phyloP scores from a whole-genome alignment of 2,888 invertebrate genomes.

The Deilephila elpenor region DNA sequence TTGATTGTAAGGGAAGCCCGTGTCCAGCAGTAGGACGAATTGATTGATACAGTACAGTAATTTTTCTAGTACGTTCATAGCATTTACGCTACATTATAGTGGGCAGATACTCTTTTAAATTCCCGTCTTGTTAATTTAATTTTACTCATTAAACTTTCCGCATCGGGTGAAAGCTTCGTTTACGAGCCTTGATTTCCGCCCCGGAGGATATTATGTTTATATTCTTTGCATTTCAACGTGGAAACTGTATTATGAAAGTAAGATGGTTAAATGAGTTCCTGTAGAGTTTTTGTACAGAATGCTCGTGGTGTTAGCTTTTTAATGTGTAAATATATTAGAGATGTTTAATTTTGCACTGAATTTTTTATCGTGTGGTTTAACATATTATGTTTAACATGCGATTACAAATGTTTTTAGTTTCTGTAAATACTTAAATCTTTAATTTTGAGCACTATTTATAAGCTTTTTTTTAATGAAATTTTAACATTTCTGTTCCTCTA shows the following conservation, averaged over 20 bases:
- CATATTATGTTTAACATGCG: too few relatives aligned
- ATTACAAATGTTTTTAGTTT: too few relatives aligned
- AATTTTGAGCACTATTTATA: too few relatives aligned
- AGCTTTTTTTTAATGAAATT: too few relatives aligned
- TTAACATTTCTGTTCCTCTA: too few relatives aligned
- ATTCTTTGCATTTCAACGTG: neutral
- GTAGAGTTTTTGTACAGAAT: neutral
- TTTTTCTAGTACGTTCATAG: neutral
- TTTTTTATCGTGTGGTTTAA: too few relatives aligned
- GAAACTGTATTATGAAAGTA: neutral
- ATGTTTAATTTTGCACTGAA: too few relatives aligned
- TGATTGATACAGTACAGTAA: neutral
- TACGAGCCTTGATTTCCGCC: slow-evolving; percentile 17
- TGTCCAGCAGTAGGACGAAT: too few relatives aligned
- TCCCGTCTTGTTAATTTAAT: slow-evolving; percentile 24
- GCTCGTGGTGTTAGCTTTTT: neutral
- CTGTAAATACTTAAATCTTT: too few relatives aligned
- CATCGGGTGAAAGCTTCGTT: slow-evolving; percentile 15
- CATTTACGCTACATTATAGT: neutral
- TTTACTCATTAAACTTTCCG: slow-evolving; percentile 23
- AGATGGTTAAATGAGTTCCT: neutral
- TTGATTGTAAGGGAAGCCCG: too few relatives aligned
- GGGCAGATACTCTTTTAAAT: neutral
- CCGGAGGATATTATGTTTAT: neutral
- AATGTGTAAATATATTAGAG: neutral